Conservation (phyloP, 2,888 invertebrate species). For the Iphiclides podalirius region DNA sequence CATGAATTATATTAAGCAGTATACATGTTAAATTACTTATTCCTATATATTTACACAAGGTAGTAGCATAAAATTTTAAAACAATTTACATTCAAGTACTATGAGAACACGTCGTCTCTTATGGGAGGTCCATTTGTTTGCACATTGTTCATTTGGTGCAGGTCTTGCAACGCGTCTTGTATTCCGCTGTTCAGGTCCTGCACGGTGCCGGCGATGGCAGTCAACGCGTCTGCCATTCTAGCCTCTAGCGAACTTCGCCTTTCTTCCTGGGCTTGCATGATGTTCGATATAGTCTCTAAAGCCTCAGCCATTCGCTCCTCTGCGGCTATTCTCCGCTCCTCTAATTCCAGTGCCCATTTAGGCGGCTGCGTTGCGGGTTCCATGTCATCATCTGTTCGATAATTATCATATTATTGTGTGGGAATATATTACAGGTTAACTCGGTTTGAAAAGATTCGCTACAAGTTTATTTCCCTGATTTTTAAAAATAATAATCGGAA, state of each 20-base stretch:
- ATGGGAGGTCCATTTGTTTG: constrained; percentile 42
- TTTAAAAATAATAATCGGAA: neutral
- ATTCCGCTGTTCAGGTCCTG: constrained; percentile 58
- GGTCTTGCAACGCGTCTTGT: constrained; percentile 53
- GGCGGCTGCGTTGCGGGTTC: constrained; percentile 52
- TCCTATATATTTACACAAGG: too few relatives aligned
- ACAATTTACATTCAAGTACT: neutral
- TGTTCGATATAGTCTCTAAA: constrained; percentile 52
- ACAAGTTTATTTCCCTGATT: too few relatives aligned
- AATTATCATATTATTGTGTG: too few relatives aligned
- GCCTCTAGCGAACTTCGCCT: constrained; percentile 50
- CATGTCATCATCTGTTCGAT: constrained; percentile 45
- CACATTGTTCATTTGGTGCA: constrained; percentile 41
- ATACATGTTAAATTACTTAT: too few relatives aligned
- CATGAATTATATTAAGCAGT: too few relatives aligned
- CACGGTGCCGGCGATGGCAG: constrained; percentile 53
- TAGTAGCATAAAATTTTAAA: too few relatives aligned
- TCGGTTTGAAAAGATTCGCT: neutral
- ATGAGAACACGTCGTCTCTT: constrained; percentile 46
- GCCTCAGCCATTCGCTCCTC: constrained; percentile 65
- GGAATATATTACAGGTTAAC: too few relatives aligned
- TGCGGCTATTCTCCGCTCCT: constrained; percentile 60
- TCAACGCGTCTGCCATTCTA: constrained; percentile 51
- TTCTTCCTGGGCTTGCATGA: constrained; percentile 56
- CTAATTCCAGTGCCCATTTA: constrained; percentile 61